Evolutionary conservation across 2,113 vertebrate species (phyloP).

Genomic region (Rattus rattus): DNA sequence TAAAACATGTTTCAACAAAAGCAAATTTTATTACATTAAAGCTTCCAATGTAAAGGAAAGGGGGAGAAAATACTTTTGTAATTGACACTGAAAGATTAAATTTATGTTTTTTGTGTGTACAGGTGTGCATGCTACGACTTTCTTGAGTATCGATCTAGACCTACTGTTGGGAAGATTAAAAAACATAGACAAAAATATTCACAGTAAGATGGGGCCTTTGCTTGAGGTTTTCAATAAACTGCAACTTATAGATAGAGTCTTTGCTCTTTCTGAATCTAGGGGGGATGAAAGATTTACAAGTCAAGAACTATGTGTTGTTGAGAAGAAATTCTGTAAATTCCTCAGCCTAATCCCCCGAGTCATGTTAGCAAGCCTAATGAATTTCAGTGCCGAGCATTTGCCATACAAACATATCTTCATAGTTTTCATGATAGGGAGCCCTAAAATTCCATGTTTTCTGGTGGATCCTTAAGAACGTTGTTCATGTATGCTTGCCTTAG

Average conservation of each 20-base stretch:
- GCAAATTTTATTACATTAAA: not conserved
- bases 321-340: not conserved
- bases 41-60: slow-evolving; percentile 30
- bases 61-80: slow-evolving; percentile 31
- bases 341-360: not conserved
- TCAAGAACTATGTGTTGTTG: not conserved
- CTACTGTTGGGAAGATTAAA: not conserved
- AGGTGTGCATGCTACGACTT: not conserved
- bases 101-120: slow-evolving; percentile 10
- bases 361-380: not conserved
- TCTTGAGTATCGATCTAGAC: not conserved
- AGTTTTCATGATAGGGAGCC: not conserved
- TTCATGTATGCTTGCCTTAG: not conserved
- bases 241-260: not conserved
- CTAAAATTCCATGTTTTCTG: not conserved
- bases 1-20: not conserved
- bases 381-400: not conserved
- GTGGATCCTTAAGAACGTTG: not conserved
- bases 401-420: not conserved
- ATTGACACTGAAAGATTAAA: slow-evolving; percentile 22
- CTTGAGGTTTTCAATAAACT: not conserved
- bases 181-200: not conserved
- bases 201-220: not conserved
- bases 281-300: not conserved
- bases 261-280: not conserved